Conservation (phyloP, 2,797 vertebrate species). For the Echiichthys vipera region DNA sequence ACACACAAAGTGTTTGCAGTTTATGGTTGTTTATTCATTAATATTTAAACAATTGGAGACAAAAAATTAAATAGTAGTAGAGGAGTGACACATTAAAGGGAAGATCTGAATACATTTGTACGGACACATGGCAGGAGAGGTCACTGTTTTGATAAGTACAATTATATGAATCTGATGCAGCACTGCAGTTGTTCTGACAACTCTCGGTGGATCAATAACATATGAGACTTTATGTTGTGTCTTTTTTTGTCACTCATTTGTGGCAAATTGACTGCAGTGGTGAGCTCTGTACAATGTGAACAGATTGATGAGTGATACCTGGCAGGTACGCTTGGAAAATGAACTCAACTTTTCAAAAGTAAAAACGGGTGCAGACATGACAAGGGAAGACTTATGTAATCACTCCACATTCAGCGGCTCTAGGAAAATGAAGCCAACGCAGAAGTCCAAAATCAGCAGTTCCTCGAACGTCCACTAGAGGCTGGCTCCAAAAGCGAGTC, state of each 20-base stretch:
- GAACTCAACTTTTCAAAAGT: not conserved
- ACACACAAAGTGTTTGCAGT: constrained; percentile 1
- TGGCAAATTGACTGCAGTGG: not conserved
- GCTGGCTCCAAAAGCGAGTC: no score
- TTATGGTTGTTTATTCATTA: not conserved
- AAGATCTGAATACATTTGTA: not conserved
- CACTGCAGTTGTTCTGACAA: not conserved
- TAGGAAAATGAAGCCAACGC: no score
- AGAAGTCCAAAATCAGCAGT: no score
- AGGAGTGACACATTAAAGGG: not conserved
- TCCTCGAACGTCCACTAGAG: no score
- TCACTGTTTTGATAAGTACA: not conserved
- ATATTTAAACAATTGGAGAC: not conserved
- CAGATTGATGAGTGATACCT: not conserved
- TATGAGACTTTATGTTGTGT: not conserved
- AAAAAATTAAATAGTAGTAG: not conserved
- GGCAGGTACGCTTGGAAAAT: not conserved
- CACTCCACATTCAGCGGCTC: no score
- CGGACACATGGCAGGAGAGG: not conserved
- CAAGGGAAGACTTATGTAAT: no score
- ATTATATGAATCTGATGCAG: not conserved
- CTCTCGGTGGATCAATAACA: not conserved
- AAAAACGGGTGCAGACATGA: no score
- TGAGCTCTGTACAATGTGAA: not conserved
- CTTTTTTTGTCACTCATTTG: not conserved